These are phyloP conservation scores for Eilema caniola DNA, from an alignment of 2,888 invertebrate genomes.

Conservation along the genomic window DNA sequence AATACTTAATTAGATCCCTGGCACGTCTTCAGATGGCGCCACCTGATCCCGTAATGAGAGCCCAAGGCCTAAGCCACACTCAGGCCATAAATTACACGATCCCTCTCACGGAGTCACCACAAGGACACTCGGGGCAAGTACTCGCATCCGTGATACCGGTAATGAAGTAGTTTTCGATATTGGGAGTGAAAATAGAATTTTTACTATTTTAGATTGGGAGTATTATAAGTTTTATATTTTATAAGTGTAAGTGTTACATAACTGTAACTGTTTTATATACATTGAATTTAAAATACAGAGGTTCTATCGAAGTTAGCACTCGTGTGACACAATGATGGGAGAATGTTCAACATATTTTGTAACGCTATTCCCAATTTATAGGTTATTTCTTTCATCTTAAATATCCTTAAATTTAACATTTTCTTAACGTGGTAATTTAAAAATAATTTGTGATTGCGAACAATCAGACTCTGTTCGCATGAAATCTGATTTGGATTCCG, in stretches of 20 bases:
- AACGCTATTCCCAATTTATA: not conserved
- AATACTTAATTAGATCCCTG: conserved; percentile 26
- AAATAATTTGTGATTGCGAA: no score
- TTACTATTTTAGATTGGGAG: not conserved
- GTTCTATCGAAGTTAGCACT: not conserved
- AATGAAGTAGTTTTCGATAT: conserved; percentile 6
- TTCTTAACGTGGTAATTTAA: no score
- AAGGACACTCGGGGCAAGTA: conserved; percentile 17
- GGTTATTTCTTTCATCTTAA: no score
- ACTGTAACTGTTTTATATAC: not conserved
- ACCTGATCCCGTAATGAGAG: conserved; percentile 38
- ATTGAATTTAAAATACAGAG: not conserved
- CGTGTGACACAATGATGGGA: not conserved
- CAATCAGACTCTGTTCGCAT: no score
- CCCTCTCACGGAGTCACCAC: conserved; percentile 19
- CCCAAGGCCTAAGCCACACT: conserved; percentile 15
- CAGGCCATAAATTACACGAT: conserved; percentile 27
- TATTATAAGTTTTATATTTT: not conserved
- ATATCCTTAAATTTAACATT: no score
- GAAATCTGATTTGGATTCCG: no score
- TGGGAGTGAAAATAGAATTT: conserved; percentile 7
- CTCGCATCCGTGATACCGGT: conserved; percentile 11
- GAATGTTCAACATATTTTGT: no score
- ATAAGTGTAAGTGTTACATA: not conserved
- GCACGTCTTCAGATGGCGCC: conserved; percentile 24